Evolutionary conservation across 2,113 vertebrate species (phyloP), one percentile per base, ranked within the genome.

Genomic region (Muntiacus muntjak): DNA sequence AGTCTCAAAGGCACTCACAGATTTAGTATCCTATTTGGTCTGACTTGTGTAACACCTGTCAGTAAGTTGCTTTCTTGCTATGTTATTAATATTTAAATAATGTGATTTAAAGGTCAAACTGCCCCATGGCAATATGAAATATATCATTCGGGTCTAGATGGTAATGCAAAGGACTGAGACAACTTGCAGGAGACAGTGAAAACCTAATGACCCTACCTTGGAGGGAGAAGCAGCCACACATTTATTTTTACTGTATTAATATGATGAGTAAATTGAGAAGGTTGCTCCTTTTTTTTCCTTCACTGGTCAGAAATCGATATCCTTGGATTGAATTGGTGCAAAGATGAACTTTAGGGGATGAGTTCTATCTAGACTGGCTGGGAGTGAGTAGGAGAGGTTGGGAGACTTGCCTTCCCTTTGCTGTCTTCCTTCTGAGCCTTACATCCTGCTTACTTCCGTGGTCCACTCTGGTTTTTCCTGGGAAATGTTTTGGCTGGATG

Each of bases 61-160:
- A 98, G 97, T 99, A 97, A 98, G 91, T 96, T 98, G 98, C 98
- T 83, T 97, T 98, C 89, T 94, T 98, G 90, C 97, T 98, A 94
- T 98, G 98, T 97, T 97, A 98, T 99, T 98, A 99, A 98, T 98
- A 98, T 98, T 99, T 98, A 98, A 99, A 98, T 98, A 98, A 98
- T 98, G 98, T 95, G 95, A 98, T 98, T 98, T 98, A 99, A 99
- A 99, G 98, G 98, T 99, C 98, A 99, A 98, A 98, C 96, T 98
- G 97, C 6, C 3, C 98, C 91, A 94, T 5, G 60, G 98, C 97
- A 98, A 94, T 98, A 98, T 98, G 97, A 98, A 98, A 98, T 98
- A 97, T 94, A 97, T 97, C 98, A 97, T 97, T 98, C 92, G 47
- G 12, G 96, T 98, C 93, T 97, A 96, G 92, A 90, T 98, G 97